A percentile compares a stretch with the other conserved stretches of the same genome.
These are phyloP conservation scores for Schizopygopsis malacanthus DNA, from an alignment of 2,797 vertebrate genomes.

Conservation along the genomic window DNA sequence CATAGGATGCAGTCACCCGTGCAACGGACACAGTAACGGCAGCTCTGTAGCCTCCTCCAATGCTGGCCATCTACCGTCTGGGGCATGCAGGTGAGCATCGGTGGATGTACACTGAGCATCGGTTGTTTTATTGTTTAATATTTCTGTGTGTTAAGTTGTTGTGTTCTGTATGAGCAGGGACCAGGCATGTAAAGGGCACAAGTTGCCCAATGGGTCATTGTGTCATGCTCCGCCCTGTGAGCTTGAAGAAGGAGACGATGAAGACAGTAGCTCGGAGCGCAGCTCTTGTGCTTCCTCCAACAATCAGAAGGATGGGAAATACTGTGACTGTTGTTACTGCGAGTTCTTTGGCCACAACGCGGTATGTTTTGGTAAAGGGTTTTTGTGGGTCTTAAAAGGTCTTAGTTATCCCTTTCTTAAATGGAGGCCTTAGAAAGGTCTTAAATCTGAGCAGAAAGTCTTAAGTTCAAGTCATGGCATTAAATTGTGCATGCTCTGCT, in stretches of 20 bases:
- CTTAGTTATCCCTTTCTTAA: not conserved
- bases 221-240: slow-evolving; percentile 89
- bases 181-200: slow-evolving; percentile 95
- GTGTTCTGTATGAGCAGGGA: slow-evolving; percentile 79
- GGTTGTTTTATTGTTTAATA: not conserved
- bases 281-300: slow-evolving; percentile 97
- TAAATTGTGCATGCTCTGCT: not conserved
- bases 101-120: not conserved
- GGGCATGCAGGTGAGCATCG: slow-evolving; percentile 86
- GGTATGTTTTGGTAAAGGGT: slow-evolving; percentile 72
- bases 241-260: slow-evolving; percentile 94
- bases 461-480: not conserved
- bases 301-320: slow-evolving; percentile 98
- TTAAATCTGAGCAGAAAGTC: not conserved
- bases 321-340: slow-evolving; percentile 99
- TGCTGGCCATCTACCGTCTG: slow-evolving; percentile 82
- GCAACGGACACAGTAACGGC: slow-evolving; percentile 89
- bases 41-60: slow-evolving; percentile 82
- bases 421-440: not conserved
- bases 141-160: not conserved
- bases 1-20: slow-evolving; percentile 90
- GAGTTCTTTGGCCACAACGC: slow-evolving; percentile 99
- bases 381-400: not conserved
- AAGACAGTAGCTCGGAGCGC: slow-evolving; percentile 97
- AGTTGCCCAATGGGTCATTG: slow-evolving; percentile 89